Evolutionary conservation across 2,113 vertebrate species (phyloP).

Genomic region (Hemiprocne comata): DNA sequence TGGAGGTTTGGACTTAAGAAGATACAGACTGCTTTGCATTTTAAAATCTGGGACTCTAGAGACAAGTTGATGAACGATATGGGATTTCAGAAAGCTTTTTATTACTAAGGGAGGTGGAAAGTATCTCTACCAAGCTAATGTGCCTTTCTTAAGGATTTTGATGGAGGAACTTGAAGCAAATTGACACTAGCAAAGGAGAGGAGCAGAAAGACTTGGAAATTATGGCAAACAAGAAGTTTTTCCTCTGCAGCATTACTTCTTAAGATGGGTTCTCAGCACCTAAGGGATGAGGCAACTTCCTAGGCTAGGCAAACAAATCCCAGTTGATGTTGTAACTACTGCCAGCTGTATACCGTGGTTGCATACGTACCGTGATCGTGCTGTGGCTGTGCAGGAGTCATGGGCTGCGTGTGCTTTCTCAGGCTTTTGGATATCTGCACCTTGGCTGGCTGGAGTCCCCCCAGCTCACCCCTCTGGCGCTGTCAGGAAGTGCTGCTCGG

Average conservation of each 20-base stretch:
- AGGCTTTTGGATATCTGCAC: not conserved
- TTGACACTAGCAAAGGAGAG: not conserved
- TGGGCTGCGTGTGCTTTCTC: not conserved
- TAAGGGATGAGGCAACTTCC: slow-evolving; percentile 27
- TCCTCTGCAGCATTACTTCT: not conserved
- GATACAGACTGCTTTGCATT: not conserved
- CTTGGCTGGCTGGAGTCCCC: not conserved
- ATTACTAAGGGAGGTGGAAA: not conserved
- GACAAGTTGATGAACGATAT: not conserved
- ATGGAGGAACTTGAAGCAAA: not conserved
- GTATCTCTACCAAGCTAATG: not conserved
- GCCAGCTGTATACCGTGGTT: not conserved
- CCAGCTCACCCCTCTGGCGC: not conserved
- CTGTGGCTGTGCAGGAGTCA: not conserved
- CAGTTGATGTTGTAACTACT: not conserved
- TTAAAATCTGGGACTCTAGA: not conserved
- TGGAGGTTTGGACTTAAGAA: slow-evolving; percentile 94
- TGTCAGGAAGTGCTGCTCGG: not conserved
- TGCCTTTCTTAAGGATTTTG: slow-evolving; percentile 22
- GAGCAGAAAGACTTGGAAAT: not conserved
- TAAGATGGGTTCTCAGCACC: not conserved
- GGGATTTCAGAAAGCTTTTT: not conserved
- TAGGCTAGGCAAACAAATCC: not conserved
- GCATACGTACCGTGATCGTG: not conserved
- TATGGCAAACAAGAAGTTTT: not conserved